Evolutionary conservation across 2,113 vertebrate species (phyloP).

Genomic region (Cavia porcellus): DNA sequence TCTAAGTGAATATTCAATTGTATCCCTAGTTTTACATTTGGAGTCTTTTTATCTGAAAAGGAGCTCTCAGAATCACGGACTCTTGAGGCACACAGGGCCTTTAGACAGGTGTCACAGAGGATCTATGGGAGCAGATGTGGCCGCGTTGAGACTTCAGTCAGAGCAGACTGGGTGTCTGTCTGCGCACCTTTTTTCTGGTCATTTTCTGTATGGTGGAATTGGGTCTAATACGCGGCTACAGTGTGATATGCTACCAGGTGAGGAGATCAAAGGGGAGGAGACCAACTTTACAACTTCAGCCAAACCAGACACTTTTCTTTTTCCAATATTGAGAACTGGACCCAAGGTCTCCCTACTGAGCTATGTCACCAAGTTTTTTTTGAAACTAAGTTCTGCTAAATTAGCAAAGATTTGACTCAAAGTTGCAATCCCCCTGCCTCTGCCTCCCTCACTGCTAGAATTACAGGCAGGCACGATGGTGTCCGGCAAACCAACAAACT

Average conservation of each 20-base stretch:
- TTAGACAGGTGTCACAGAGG: not conserved
- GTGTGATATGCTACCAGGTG: not conserved
- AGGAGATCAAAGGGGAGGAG: not conserved
- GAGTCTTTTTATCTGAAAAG: conserved; percentile 12
- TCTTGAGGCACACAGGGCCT: not conserved
- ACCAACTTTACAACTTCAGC: not conserved
- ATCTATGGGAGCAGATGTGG: not conserved
- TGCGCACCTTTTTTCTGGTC: not conserved
- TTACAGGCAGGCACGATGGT: too few species aligned
- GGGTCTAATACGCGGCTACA: conserved; percentile 8
- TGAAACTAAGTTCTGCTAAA: not conserved
- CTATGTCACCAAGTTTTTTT: not conserved
- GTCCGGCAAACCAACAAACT: not conserved
- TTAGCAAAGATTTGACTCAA: not conserved
- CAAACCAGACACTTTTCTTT: not conserved
- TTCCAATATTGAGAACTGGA: not conserved
- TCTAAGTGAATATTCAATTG: conserved; percentile 35
- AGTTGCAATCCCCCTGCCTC: not conserved
- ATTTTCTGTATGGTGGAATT: conserved; percentile 25
- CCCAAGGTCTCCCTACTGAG: not conserved
- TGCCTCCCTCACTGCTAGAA: not conserved
- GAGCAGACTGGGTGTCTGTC: not conserved
- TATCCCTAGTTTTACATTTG: not conserved
- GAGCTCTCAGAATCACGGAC: not conserved
- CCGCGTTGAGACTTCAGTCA: not conserved